These are phyloP conservation scores for Oryzias curvinotus DNA, from an alignment of 2,113 vertebrate genomes.

Conservation along the genomic window DNA sequence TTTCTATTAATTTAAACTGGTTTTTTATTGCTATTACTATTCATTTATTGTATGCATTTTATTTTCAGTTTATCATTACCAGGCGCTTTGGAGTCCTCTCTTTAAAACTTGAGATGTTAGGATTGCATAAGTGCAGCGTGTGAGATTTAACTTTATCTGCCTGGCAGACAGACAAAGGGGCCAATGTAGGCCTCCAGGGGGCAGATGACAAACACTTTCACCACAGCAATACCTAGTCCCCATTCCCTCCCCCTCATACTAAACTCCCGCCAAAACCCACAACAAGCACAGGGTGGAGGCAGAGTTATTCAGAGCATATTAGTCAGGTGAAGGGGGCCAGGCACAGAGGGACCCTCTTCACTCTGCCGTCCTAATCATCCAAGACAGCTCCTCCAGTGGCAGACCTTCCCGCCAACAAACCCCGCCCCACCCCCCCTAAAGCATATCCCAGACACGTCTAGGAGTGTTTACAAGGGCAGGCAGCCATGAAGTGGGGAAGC, in stretches of 20 bases:
- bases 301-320: constrained; percentile 74
- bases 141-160: constrained; percentile 63
- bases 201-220: constrained; percentile 74
- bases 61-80: background rate
- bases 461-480: constrained; percentile 59
- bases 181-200: constrained; percentile 67
- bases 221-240: constrained; percentile 35
- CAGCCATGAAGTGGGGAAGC: constrained; percentile 55
- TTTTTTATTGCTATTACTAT: no score
- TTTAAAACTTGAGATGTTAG: constrained; percentile 45
- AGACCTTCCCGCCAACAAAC: constrained; percentile 35
- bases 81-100: background rate
- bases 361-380: constrained; percentile 67
- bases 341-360: constrained; percentile 68
- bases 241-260: background rate
- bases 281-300: constrained; percentile 60
- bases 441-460: constrained; percentile 71
- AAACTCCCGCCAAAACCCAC: constrained; percentile 44
- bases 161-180: constrained; percentile 69
- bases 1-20: no score
- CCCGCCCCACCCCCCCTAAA: constrained; percentile 29
- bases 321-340: constrained; percentile 73
- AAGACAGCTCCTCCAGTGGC: constrained; percentile 62
- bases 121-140: constrained; percentile 53
- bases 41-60: no score